Evolutionary conservation across 2,888 invertebrate species (phyloP), one percentile per base, ranked within the genome.

Genomic region (Clivina fossor): DNA sequence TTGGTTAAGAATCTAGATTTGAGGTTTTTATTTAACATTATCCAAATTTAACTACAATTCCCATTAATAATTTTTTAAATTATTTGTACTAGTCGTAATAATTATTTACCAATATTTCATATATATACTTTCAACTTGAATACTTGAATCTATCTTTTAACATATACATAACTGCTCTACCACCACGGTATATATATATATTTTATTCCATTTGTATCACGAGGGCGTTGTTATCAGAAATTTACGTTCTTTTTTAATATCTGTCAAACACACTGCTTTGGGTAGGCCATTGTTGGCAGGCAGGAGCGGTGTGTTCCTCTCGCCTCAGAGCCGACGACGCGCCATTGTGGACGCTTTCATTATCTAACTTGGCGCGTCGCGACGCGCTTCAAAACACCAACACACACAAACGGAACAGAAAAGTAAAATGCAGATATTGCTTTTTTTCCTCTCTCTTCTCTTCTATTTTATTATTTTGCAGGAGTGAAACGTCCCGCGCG

Each of bases 301-400:
- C n/a, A n/a, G n/a, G n/a, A n/a, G n/a, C 56, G 67, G 63, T 65
- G 66, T 69, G 71, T 71, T 71, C 70, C 68, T 65, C 43, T 33
- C 68, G 65, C 63, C 64, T 61, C 65, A 71, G 71, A 71, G 70
- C 71, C 58, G 67, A 67, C 68, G 68, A 67, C 66, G 69, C 53
- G 22, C 19, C 40, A 33, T 64, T 66, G 66, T 67, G 37, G 19
- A 18, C 61, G 68, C 67, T 69, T 71, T 72, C 72, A 72, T 72
- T 72, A 71, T 71, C 66, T 70, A 72, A 72, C 71, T 71, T 71
- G 71, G 69, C 70, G 67, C 66, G n/a, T n/a, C n/a, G n/a, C n/a
- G n/a, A n/a, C n/a, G n/a, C n/a, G 67, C 66, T n/a, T 68, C 68
- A 69, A 69, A 65, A 70, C 67, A n/a, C n/a, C n/a, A n/a, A n/a